Conservation (phyloP, 1,140 invertebrate genomes). For the Platorchestia sp. region DNA sequence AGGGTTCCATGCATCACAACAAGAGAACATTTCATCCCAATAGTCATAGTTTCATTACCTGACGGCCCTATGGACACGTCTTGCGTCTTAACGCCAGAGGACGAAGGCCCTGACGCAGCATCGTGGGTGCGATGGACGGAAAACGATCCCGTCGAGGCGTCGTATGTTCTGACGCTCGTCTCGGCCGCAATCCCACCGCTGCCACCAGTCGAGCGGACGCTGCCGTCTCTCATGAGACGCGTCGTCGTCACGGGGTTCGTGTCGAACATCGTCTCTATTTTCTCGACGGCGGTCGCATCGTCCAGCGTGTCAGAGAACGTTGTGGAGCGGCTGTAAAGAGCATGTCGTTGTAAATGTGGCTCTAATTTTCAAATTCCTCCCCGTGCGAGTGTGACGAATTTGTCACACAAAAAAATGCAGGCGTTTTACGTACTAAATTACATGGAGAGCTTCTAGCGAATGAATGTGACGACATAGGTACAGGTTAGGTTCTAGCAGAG, state of each 20-base stretch:
- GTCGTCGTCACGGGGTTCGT: constrained; percentile 14
- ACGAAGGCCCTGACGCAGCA: neutral
- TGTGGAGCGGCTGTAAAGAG: constrained; percentile 4
- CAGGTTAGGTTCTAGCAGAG: too few relatives aligned
- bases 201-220: neutral
- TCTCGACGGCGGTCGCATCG: neutral
- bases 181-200: neutral
- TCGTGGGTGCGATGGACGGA: neutral
- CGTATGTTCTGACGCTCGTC: neutral
- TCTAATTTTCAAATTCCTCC: neutral
- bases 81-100: constrained; percentile 7
- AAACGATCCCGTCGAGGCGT: constrained; percentile 9
- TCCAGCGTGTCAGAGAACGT: neutral
- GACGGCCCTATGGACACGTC: constrained; percentile 35
- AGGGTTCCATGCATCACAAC: neutral
- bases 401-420: too few relatives aligned
- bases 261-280: constrained; percentile 34
- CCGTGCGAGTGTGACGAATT: too few relatives aligned
- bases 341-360: neutral
- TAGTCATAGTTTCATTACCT: neutral
- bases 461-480: too few relatives aligned
- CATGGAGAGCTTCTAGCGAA: too few relatives aligned
- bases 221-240: constrained; percentile 36
- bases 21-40: neutral
- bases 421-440: too few relatives aligned